Base-by-base conservation (phyloP, 2,888 invertebrate species). In the Campaea margaritaria region DNA sequence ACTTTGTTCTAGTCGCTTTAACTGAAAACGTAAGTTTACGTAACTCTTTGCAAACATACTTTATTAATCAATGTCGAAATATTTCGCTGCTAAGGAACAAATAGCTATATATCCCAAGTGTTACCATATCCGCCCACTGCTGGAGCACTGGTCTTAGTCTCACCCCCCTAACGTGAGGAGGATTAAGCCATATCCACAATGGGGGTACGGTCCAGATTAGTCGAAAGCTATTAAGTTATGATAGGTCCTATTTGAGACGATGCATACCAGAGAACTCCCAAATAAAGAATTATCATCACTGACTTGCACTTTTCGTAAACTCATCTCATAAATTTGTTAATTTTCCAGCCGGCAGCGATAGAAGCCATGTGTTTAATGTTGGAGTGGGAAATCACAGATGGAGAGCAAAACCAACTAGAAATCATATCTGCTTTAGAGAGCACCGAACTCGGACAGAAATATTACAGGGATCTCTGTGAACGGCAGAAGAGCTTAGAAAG, bases 291-390 rank as follows among this genome's bases (percentile, higher is more conserved):
- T 3, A 21, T 21, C 2, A 21, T 21, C 2, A 3, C 3, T 21
- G 2, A 21, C 21, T 5, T 21, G 5, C 21, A 5, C 5, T 3
- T 3, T 3, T 21, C 21, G 5, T 21, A 21, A 21, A 21, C 21
- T 11, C 34, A 34, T 9, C 36, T 36, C 36, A 36, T 36, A 36
- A 21, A 1, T 15, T 28, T 62, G 48, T 41, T 38, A 42, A 81
- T 83, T 60, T 16, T 60, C 13, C 76, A 92, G 87, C 93, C 93
- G 5, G 93, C 94, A 15, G 94, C 94, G 0, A 93, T 95, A 76
- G 94, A 96, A 83, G 94, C 95, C 0, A 88, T 96, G 52, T 96
- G 96, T 83, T 92, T 96, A 48, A 95, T 96, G 94, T 87, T 96
- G 63, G 96, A 97, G 83, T 95, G 96, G 94, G 95, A 96, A 74